Evolutionary conservation across 2,888 invertebrate genomes (phyloP).

Genomic region (Epiblema foenella): DNA sequence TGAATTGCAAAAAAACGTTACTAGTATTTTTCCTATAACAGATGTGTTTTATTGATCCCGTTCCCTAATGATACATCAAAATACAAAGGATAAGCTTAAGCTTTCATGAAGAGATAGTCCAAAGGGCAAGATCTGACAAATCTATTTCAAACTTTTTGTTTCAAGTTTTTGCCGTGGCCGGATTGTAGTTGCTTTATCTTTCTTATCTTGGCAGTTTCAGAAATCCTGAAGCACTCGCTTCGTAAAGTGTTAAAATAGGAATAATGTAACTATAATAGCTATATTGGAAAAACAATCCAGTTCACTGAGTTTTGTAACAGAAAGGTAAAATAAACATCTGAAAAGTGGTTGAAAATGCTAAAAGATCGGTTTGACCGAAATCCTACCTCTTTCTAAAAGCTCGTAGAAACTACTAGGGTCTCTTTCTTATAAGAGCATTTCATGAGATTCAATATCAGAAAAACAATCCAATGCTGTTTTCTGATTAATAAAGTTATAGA

Average conservation of each 20-base stretch:
- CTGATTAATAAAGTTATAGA: too few relatives aligned
- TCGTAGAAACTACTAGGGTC: too few relatives aligned
- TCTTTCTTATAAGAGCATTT: too few relatives aligned
- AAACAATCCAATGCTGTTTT: background rate
- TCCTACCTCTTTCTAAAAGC: background rate
- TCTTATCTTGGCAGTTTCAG: slow-evolving; percentile 21
- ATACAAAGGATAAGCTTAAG: slow-evolving; percentile 29
- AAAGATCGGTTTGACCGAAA: too few relatives aligned
- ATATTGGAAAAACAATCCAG: slow-evolving; percentile 3
- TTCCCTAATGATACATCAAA: slow-evolving; percentile 24
- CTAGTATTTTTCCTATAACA: background rate
- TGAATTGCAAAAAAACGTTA: too few relatives aligned
- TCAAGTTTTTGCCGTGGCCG: slow-evolving; percentile 25
- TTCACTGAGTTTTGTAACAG: slow-evolving; percentile 1
- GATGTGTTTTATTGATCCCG: slow-evolving; percentile 1
- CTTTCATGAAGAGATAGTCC: slow-evolving; percentile 32
- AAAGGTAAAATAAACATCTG: background rate
- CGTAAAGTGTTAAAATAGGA: background rate
- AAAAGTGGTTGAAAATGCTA: background rate
- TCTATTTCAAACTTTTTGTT: slow-evolving; percentile 40
- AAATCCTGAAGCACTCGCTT: slow-evolving; percentile 12
- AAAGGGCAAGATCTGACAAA: slow-evolving; percentile 30
- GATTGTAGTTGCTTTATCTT: slow-evolving; percentile 43
- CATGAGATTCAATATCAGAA: background rate
- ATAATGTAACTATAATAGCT: slow-evolving; percentile 12